These are phyloP conservation scores for Campylorhamphus procurvoides DNA, from an alignment of 2,113 vertebrate species.

Conservation along the genomic window DNA sequence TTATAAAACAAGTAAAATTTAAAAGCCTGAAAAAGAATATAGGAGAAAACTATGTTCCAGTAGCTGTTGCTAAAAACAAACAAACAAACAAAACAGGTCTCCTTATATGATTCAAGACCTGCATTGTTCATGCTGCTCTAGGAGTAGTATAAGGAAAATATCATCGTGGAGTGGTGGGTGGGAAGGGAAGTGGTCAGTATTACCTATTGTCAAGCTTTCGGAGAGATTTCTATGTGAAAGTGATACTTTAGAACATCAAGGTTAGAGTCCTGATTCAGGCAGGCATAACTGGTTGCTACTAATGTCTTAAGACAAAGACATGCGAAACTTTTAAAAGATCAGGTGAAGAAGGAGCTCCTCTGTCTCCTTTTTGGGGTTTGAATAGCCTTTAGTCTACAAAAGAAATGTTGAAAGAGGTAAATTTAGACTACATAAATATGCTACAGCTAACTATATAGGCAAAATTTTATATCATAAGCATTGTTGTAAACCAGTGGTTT, in stretches of 20 bases:
- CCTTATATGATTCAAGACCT: no score
- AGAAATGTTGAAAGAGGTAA: neutral
- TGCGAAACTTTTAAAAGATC: neutral
- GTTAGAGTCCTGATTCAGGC: neutral
- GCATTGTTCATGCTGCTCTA: neutral
- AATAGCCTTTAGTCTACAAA: neutral
- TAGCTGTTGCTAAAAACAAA: neutral
- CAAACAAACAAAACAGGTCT: no score
- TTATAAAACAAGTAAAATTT: neutral
- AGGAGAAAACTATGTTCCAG: neutral
- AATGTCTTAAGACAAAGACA: neutral
- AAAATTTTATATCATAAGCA: neutral
- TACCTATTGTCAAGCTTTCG: neutral
- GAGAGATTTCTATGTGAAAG: neutral
- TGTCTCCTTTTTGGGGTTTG: neutral
- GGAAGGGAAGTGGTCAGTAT: neutral
- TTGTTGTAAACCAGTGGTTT: neutral
- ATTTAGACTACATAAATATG: neutral
- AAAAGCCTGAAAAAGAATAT: neutral
- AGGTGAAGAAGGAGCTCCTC: neutral
- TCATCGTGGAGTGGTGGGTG: neutral
- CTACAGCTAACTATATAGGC: neutral
- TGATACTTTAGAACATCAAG: neutral
- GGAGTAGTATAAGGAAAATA: neutral
- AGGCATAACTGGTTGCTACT: fast-evolving